Conservation (phyloP, 2,113 vertebrate species). For the Antechinus flavipes region DNA sequence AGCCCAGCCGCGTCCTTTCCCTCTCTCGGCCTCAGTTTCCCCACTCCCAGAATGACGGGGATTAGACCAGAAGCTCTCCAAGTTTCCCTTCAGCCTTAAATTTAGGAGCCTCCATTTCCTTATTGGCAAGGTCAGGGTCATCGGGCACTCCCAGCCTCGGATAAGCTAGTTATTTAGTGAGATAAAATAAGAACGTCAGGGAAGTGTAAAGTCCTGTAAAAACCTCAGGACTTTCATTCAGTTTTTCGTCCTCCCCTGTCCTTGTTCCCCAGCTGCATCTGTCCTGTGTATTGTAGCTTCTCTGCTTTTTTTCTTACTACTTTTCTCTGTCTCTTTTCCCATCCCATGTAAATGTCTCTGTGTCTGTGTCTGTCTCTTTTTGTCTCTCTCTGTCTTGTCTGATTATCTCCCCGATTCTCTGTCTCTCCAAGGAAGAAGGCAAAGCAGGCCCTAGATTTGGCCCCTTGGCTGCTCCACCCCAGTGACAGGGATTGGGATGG, state of each 20-base stretch:
- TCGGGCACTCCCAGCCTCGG: not conserved
- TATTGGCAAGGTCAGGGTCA: not conserved
- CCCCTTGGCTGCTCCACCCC: fast-evolving
- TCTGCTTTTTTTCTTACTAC: not conserved
- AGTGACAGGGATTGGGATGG: not conserved
- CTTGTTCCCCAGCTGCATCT: not conserved
- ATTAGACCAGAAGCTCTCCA: not conserved
- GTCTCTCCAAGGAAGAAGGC: not conserved
- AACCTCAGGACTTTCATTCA: not conserved
- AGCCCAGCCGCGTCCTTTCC: not conserved
- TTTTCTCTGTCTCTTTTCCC: not conserved
- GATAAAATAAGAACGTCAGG: not conserved
- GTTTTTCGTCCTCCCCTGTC: not conserved
- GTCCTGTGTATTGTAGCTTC: not conserved
- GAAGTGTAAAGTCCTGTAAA: not conserved
- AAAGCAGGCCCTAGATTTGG: not conserved
- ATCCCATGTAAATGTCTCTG: not conserved
- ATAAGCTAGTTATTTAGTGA: not conserved
- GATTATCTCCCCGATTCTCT: not conserved
- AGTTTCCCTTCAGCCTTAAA: not conserved
- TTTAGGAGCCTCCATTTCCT: not conserved
- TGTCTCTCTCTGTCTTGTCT: too few relatives aligned
- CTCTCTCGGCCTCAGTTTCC: slow-evolving; percentile 16
- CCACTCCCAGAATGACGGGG: not conserved
- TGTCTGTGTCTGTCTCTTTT: too few relatives aligned